phyloP scores from a whole-genome alignment of 2,113 vertebrate species.

The Perccottus glenii region DNA sequence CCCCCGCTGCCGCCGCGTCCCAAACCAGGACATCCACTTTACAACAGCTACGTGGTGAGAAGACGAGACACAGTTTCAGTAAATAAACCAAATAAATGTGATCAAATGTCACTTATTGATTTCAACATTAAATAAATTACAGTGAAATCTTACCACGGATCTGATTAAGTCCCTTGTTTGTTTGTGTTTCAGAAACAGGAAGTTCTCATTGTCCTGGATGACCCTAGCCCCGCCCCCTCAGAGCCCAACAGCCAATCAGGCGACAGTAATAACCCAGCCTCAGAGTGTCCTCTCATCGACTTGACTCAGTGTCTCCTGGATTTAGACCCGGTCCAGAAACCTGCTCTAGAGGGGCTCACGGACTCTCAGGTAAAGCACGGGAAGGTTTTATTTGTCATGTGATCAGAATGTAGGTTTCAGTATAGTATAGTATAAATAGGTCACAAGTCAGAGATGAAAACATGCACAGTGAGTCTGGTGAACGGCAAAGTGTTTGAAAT shows the following conservation, averaged over 20 bases:
- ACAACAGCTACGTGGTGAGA: constrained; percentile 82
- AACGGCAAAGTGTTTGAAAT: too few relatives aligned
- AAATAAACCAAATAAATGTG: neutral
- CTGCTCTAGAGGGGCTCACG: constrained; percentile 18
- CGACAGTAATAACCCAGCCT: constrained; percentile 51
- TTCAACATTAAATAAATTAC: too few relatives aligned
- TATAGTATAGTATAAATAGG: too few relatives aligned
- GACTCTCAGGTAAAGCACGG: constrained; percentile 42
- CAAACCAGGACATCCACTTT: constrained; percentile 91
- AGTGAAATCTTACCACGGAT: too few relatives aligned
- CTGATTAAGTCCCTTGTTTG: neutral
- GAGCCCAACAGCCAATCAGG: constrained; percentile 56
- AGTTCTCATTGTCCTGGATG: constrained; percentile 77
- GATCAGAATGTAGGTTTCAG: too few relatives aligned
- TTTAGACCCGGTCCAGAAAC: constrained; percentile 33
- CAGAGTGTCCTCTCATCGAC: constrained; percentile 28
- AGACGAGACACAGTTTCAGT: neutral
- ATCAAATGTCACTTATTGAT: too few relatives aligned
- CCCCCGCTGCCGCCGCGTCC: constrained; percentile 93
- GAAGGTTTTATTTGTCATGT: too few relatives aligned
- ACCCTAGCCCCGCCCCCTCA: constrained; percentile 67
- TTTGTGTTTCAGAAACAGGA: constrained; percentile 74
- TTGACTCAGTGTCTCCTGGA: constrained; percentile 54
- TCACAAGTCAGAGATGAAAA: too few relatives aligned
- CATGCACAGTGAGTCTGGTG: too few relatives aligned